Base-by-base conservation (phyloP, 2,888 invertebrate species). In the Ormyrus rosae region DNA sequence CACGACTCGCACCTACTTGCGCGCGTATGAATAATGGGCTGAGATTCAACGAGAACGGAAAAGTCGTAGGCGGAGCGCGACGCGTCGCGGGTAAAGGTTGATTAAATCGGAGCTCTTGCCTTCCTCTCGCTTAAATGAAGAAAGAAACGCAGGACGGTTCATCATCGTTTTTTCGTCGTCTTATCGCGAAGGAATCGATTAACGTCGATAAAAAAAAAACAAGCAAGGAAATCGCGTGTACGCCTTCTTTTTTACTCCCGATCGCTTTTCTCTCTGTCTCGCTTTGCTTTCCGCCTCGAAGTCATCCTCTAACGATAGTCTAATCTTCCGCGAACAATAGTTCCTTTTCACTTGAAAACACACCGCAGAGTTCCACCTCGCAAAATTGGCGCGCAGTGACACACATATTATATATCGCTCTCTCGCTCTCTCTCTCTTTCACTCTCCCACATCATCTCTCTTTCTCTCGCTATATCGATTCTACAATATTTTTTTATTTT, bases 401-500 rank as follows among this genome's bases (percentile, higher is more conserved):
- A 77, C 50, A 64, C n/a, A 67, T 48, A 13, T 71, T 51, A 34
- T 72, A 45, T 56, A 19, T 56, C 13, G 63, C 71, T 46, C 73
- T 72, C 13, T n/a, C 51, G 8, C 55, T 56, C 34, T 5, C 68
- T 13, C 72, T 46, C 65, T 58, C 65, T 13, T 55, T 46, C 55
- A 3, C 48, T n/a, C 56, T 58, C 56, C 13, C 55, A 56, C 56
- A 19, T 60, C 45, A 19, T 75, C 74, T 53, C 56, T 48, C 55
- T 9, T 9, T 64, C 34, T 63, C 72, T 64, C 60, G 48, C 79
- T 82, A 82, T 68, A 69, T 79, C 78, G 45, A 65, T 74, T 82
- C 80, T 82, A 82, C 75, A 68, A 53, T 81, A 81, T 70, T 78
- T 76, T 80, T 82, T 82, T 76, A 58, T 60, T 80, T 83, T 85